Conservation (phyloP, 2,113 vertebrate species). For the Pipa parva region DNA sequence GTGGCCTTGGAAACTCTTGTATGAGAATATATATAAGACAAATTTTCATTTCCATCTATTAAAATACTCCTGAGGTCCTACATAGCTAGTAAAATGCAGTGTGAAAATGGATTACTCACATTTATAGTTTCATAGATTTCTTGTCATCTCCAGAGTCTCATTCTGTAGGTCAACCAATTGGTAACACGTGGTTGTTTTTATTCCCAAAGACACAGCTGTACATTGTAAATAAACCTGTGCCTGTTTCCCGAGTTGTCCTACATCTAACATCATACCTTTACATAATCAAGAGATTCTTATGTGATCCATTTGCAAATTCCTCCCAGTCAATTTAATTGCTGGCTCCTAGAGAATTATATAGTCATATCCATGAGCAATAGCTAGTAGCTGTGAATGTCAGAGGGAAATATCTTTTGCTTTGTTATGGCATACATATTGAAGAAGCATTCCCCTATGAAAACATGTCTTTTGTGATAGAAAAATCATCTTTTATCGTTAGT, state of each 20-base stretch:
- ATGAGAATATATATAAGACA: background rate
- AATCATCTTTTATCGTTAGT: background rate
- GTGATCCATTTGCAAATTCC: background rate
- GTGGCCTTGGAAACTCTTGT: slow-evolving; percentile 7
- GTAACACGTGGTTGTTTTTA: background rate
- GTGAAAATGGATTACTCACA: slow-evolving; percentile 14
- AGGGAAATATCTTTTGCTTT: background rate
- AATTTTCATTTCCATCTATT: background rate
- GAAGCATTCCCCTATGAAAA: background rate
- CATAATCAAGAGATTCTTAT: background rate
- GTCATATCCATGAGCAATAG: background rate
- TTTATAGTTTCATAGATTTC: slow-evolving; percentile 14
- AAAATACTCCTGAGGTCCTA: background rate
- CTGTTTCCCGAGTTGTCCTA: background rate
- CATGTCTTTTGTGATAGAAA: background rate
- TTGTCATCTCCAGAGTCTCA: slow-evolving; percentile 4
- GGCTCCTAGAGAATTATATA: background rate
- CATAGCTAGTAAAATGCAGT: background rate
- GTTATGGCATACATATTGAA: background rate
- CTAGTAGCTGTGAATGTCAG: background rate
- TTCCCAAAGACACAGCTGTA: background rate
- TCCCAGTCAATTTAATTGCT: background rate
- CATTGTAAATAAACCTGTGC: background rate
- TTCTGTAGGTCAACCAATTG: background rate
- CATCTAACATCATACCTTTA: background rate